phyloP scores from a whole-genome alignment of 2,888 invertebrate species.

The Tachystola acroxantha region DNA sequence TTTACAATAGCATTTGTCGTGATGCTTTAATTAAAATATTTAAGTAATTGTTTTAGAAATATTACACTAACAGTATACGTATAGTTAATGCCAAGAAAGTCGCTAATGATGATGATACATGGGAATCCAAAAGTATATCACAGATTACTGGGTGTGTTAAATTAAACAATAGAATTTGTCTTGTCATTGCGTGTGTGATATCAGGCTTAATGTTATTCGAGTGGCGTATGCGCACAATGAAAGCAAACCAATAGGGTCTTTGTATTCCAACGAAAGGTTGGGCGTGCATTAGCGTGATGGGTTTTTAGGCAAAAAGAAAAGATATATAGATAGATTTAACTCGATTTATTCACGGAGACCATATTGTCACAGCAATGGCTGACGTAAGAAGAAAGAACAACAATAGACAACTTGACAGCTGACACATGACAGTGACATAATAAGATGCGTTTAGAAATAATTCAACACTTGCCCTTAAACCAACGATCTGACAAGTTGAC shows the following conservation, averaged over 20 bases:
- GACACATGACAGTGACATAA: too few relatives aligned
- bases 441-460: too few relatives aligned
- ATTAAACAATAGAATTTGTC: conserved; percentile 41
- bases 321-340: too few relatives aligned
- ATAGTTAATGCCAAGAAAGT: neutral
- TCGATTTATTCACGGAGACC: too few relatives aligned
- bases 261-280: conserved; percentile 63
- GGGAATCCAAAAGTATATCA: conserved; percentile 11
- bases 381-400: too few relatives aligned
- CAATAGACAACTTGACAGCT: too few relatives aligned
- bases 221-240: conserved; percentile 10
- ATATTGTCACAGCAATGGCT: too few relatives aligned
- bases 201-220: conserved; percentile 30
- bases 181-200: conserved; percentile 36
- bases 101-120: too few relatives aligned
- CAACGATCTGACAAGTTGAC: too few relatives aligned
- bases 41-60: neutral
- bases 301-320: too few relatives aligned
- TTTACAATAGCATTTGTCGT: neutral
- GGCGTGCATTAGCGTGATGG: conserved; percentile 55
- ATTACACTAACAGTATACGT: neutral
- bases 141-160: conserved; percentile 18
- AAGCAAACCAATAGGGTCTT: conserved; percentile 21
- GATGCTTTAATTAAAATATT: neutral
- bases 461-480: too few relatives aligned